Base-by-base conservation (phyloP, 2,113 vertebrate species). In the Leucopsar rothschildi region DNA sequence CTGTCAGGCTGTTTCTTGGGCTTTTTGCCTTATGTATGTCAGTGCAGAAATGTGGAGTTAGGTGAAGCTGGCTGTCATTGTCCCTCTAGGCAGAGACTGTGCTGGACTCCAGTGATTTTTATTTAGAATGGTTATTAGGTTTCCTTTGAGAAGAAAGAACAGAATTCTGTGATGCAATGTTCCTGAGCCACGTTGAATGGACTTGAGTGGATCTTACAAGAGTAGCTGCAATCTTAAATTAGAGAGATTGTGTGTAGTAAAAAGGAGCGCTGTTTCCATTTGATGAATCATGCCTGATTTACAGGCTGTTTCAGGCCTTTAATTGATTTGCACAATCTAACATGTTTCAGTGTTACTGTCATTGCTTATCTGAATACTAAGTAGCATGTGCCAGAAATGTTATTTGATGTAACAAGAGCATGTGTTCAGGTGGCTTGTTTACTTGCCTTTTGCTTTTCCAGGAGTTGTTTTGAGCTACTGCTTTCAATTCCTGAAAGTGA, bases 401-500 rank as follows among this genome's bases (percentile, higher is more conserved):
- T 59, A 44, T 55, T 91, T 86, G 55, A 50, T 6, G 1, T 63
- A 39, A 61, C 9, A n/a, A 31, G 49, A 64, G 57, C 49, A 47
- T 40, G 35, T 79, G 42, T 85, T n/a, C 56, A 91, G 61, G 52
- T 73, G 70, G 70, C 24, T 96, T 95, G 78, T 71, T 97, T 89
- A 97, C 86, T 82, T 91, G 66, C 52, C 69, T 94, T 75, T 97
- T 92, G 50, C 91, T 95, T 78, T 97, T 98, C 42, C 96, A 99
- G 99, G 98, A 99, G 99, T 97, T 99, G 99, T 97, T 99, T 99
- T 98, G 99, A 99, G 95, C 98, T 99, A 94, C 95, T 99, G 88
- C 98, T 99, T 96, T 99, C 99, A 82, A 98, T 99, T 96, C 98
- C 99, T 98, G 99, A 99, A 97, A 99, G 98, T 97, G 99, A 99